These are phyloP conservation scores for Zenarchopterus dispar DNA, from an alignment of 2,797 vertebrate genomes.

Conservation along the genomic window DNA sequence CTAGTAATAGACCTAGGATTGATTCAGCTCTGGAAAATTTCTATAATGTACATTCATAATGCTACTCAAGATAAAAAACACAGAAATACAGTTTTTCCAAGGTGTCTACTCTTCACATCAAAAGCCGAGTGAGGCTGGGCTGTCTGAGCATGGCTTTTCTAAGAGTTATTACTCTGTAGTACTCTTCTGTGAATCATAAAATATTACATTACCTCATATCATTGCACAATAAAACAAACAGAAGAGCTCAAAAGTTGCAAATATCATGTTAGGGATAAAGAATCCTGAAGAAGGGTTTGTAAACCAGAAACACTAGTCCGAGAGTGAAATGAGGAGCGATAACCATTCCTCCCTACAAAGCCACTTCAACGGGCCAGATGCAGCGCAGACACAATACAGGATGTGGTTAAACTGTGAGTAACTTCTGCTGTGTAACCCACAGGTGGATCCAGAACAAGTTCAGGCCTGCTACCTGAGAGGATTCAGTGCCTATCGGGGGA, in stretches of 20 bases:
- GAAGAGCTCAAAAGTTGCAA: conserved; percentile 1
- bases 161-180: background rate
- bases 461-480: conserved; percentile 36
- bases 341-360: conserved; percentile 13
- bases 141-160: too few relatives aligned
- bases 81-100: too few relatives aligned
- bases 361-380: conserved; percentile 29
- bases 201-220: background rate
- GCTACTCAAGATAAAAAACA: too few relatives aligned
- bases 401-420: conserved; percentile 44
- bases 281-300: background rate
- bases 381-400: conserved; percentile 30
- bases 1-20: too few relatives aligned
- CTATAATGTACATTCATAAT: too few relatives aligned
- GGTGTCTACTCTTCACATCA: too few relatives aligned
- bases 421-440: conserved; percentile 29
- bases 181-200: background rate
- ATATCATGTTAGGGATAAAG: background rate
- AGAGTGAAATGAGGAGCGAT: background rate
- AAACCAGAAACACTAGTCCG: background rate
- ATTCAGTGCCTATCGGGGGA: conserved; percentile 32
- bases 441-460: conserved; percentile 52
- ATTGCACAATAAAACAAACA: background rate
- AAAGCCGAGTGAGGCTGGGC: too few relatives aligned
- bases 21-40: too few relatives aligned